Evolutionary conservation across 1,140 invertebrate species (phyloP).

Genomic region (Magallana gigas): DNA sequence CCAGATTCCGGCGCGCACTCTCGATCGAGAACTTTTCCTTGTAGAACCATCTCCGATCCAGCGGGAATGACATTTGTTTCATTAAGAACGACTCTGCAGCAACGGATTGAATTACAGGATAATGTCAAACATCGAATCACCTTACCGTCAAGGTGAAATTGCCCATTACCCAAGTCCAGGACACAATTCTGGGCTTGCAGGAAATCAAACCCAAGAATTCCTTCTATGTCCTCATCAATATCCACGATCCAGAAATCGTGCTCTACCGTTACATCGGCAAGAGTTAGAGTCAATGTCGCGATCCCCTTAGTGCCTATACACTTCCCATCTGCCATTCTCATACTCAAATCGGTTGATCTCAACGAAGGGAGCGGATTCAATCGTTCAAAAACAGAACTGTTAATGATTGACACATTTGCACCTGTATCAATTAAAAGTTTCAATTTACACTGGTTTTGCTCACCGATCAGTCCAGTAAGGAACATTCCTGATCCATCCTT

Average conservation of each 20-base stretch:
- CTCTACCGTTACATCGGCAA: neutral
- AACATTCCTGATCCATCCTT: neutral
- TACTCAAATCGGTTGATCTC: neutral
- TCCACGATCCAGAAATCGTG: neutral
- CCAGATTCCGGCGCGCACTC: neutral
- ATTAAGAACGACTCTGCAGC: neutral
- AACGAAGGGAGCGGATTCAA: neutral
- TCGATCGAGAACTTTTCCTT: neutral
- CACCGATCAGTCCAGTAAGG: neutral
- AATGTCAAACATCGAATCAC: neutral
- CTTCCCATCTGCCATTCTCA: neutral
- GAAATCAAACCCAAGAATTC: slow-evolving; percentile 8
- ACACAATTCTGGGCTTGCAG: slow-evolving; percentile 4
- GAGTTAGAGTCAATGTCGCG: neutral
- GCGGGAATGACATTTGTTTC: neutral
- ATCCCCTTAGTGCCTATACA: neutral
- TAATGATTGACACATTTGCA: neutral
- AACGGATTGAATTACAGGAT: neutral
- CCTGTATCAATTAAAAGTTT: neutral
- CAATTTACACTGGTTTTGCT: neutral
- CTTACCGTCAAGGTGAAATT: neutral
- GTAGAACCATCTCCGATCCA: neutral
- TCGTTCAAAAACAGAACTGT: neutral
- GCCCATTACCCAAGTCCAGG: slow-evolving; percentile 11
- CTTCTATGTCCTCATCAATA: neutral